Conservation (phyloP, 2,888 invertebrate genomes). For the Amiota mariae region DNA sequence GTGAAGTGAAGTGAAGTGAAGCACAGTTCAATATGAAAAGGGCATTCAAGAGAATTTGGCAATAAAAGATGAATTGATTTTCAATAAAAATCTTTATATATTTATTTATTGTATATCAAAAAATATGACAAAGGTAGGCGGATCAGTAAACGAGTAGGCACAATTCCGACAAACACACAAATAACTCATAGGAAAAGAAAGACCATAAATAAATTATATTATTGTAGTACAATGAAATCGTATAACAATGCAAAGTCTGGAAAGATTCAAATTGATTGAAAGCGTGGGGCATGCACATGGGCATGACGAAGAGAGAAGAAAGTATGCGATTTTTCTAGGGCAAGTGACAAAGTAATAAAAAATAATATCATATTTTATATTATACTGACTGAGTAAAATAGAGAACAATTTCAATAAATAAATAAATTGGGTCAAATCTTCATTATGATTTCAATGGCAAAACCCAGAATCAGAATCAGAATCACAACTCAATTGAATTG, state of each 20-base stretch:
- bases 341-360: not conserved
- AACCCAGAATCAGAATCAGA: not conserved
- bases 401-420: constrained; percentile 63
- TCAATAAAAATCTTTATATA: constrained; percentile 19
- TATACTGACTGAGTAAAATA: constrained; percentile 34
- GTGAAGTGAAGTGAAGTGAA: too few species aligned
- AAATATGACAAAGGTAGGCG: too few species aligned
- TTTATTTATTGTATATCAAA: too few species aligned
- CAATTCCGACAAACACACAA: not conserved
- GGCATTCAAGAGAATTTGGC: not conserved
- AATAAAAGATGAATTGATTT: constrained; percentile 28
- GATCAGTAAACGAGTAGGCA: too few species aligned
- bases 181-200: not conserved
- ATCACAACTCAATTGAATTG: not conserved
- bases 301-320: not conserved
- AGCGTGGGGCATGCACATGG: not conserved
- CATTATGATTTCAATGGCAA: constrained; percentile 26
- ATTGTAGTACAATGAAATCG: constrained; percentile 11
- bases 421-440: constrained; percentile 58
- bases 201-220: not conserved
- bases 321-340: not conserved
- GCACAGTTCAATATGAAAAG: not conserved
- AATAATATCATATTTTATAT: too few species aligned
- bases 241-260: not conserved
- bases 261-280: not conserved